These are phyloP conservation scores for Trypoxylon attenuatum DNA, from an alignment of 2,888 invertebrate species.

Conservation along the genomic window DNA sequence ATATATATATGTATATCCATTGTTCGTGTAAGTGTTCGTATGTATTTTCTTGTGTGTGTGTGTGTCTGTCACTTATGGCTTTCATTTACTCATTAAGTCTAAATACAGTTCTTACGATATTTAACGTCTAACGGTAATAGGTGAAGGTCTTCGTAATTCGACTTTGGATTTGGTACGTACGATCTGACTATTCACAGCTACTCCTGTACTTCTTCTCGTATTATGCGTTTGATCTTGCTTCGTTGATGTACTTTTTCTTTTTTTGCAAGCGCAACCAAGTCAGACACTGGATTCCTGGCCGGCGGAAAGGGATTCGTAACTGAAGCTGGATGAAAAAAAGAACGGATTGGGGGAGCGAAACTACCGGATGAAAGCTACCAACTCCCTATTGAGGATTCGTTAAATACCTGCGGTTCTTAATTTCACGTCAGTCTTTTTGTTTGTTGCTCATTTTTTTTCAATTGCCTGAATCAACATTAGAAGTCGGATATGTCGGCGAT, in stretches of 20 bases:
- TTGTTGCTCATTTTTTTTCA: constrained; percentile 19
- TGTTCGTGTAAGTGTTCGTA: not conserved
- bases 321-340: not conserved
- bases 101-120: constrained; percentile 23
- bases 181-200: constrained; percentile 3
- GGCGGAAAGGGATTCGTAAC: not conserved
- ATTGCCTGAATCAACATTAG: constrained; percentile 42
- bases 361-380: constrained; percentile 21
- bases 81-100: constrained; percentile 14
- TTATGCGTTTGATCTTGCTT: not conserved
- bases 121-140: constrained; percentile 37
- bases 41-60: not conserved
- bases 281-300: not conserved
- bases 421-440: constrained; percentile 50
- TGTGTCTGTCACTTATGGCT: constrained; percentile 14
- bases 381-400: constrained; percentile 19
- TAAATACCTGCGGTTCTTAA: constrained; percentile 24
- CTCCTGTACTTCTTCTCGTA: not conserved
- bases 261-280: not conserved
- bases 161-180: not conserved
- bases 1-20: not conserved
- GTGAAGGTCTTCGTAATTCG: constrained; percentile 13
- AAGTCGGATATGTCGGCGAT: constrained; percentile 35
- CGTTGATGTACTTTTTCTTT: no score
- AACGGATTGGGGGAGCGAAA: not conserved